Percentiles rank a stretch among this genome's conserved stretches.
Conservation (phyloP, 2,888 invertebrate genomes). For the Lasioglossum oenotherae region DNA sequence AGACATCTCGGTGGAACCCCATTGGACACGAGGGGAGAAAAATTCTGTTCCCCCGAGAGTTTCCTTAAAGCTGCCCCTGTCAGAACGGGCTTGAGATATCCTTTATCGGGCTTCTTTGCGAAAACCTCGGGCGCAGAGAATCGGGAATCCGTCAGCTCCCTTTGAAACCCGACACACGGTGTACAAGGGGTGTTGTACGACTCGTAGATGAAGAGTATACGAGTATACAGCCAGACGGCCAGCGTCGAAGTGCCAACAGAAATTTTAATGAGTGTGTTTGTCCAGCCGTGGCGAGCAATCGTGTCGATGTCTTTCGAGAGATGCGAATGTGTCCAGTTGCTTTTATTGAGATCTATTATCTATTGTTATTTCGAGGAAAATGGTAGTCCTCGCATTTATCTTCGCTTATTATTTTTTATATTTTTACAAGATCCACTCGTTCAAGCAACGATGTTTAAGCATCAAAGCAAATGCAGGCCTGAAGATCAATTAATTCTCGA, state of each 20-base stretch:
- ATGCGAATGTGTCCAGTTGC: background rate
- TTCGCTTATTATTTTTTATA: background rate
- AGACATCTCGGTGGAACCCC: constrained; percentile 44
- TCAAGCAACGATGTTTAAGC: too few species aligned
- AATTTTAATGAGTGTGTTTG: constrained; percentile 1
- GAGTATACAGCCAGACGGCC: background rate
- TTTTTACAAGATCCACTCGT: too few species aligned
- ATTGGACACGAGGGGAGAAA: constrained; percentile 41
- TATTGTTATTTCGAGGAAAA: background rate
- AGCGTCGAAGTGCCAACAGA: background rate
- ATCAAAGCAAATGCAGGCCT: too few species aligned
- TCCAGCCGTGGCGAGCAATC: background rate
- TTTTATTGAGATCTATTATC: background rate
- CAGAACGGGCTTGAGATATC: constrained; percentile 38
- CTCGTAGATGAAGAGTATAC: background rate
- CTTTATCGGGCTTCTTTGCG: constrained; percentile 47
- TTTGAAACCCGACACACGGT: constrained; percentile 59
- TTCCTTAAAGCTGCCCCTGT: constrained; percentile 44
- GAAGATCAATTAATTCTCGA: too few species aligned
- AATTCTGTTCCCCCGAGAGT: constrained; percentile 48
- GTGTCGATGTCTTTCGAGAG: background rate
- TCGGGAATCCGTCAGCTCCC: constrained; percentile 22
- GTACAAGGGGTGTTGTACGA: background rate
- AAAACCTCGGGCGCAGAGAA: constrained; percentile 30
- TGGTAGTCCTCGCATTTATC: background rate